phyloP scores from a whole-genome alignment of 1,140 invertebrate genomes.

The Bombyx mori region DNA sequence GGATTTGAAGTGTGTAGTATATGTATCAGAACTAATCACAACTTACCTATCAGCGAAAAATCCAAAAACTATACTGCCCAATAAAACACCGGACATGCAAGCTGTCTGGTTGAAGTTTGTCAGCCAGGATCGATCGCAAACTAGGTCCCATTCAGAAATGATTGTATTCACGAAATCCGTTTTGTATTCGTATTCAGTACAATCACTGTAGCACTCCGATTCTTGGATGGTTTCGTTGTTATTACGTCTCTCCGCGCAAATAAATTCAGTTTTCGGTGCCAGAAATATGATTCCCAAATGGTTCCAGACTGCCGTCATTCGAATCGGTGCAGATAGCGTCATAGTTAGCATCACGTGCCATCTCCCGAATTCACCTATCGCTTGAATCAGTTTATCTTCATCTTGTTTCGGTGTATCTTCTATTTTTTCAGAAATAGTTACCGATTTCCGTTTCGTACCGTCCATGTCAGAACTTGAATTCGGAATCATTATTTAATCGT shows the following conservation, averaged over 20 bases:
- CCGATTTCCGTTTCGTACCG: too few species aligned
- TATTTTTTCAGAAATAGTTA: too few species aligned
- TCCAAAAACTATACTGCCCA: conserved; percentile 36
- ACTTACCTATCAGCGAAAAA: conserved; percentile 35
- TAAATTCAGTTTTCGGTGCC: conserved; percentile 17
- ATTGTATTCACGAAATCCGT: conserved; percentile 20
- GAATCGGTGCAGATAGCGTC: conserved; percentile 6
- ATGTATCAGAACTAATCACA: background rate
- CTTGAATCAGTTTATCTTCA: conserved; percentile 15
- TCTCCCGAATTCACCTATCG: conserved; percentile 22
- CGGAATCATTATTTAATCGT: conserved; percentile 16
- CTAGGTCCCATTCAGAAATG: conserved; percentile 73
- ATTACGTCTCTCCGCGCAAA: conserved; percentile 10
- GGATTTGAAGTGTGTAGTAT: background rate
- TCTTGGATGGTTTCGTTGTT: conserved; percentile 9
- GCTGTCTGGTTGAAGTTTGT: conserved; percentile 74
- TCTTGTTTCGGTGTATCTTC: background rate
- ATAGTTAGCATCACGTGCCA: conserved; percentile 20
- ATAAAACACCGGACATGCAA: conserved; percentile 32
- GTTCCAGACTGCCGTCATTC: conserved; percentile 16
- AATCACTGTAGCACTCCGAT: conserved; percentile 19
- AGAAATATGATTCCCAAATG: conserved; percentile 21
- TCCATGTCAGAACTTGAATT: conserved; percentile 74
- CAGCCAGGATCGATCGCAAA: conserved; percentile 73
- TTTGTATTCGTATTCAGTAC: conserved; percentile 16